These are phyloP conservation scores for Perccottus glenii DNA, from an alignment of 2,113 vertebrate genomes.

Conservation along the genomic window DNA sequence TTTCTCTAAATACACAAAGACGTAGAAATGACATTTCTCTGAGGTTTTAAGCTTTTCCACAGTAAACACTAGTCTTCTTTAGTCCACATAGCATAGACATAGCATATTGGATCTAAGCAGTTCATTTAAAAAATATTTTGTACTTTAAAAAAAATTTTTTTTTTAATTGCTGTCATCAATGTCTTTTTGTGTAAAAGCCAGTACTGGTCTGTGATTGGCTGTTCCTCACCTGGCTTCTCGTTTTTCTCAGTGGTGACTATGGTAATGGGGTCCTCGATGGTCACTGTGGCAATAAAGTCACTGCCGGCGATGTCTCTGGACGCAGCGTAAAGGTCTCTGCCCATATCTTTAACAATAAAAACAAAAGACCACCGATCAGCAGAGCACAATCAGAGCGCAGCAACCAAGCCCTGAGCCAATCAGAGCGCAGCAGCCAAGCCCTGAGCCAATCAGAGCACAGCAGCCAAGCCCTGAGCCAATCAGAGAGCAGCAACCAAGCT, in stretches of 20 bases:
- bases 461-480: conserved; percentile 28
- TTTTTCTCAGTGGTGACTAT: conserved; percentile 91
- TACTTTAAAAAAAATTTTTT: no score
- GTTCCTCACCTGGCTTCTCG: conserved; percentile 75
- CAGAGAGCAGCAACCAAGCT: conserved; percentile 28
- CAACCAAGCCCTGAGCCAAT: conserved; percentile 29
- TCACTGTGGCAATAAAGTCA: conserved; percentile 92
- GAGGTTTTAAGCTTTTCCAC: no score
- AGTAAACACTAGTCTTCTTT: no score
- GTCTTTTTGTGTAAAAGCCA: neutral
- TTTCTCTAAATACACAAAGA: conserved; percentile 2
- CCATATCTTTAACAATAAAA: conserved; percentile 84
- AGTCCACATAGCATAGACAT: no score
- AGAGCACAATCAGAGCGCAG: conserved; percentile 18
- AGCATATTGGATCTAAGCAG: no score
- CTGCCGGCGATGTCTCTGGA: conserved; percentile 91
- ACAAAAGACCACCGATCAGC: conserved; percentile 9
- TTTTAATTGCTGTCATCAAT: no score
- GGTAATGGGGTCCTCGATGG: conserved; percentile 90
- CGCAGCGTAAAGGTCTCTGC: conserved; percentile 88
- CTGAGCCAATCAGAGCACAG: conserved; percentile 5
- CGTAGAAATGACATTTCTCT: no score
- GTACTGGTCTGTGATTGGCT: neutral
- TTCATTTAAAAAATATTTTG: no score
- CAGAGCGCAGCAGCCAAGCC: conserved; percentile 48